Base-by-base conservation (phyloP, 2,888 invertebrate genomes). In the Chorisops tibialis region DNA sequence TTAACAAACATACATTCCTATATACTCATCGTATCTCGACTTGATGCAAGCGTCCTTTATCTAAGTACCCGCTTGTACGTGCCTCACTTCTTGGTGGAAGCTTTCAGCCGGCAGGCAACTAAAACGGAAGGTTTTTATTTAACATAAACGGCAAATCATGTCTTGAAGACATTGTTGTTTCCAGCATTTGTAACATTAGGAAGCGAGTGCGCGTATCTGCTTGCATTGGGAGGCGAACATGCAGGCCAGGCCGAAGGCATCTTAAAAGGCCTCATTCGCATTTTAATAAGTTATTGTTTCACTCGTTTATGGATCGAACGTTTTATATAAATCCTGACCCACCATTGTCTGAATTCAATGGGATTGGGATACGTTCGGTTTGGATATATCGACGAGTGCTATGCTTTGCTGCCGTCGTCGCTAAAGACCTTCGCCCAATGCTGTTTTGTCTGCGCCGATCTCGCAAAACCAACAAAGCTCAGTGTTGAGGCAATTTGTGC, bases 231-330 rank as follows among this genome's bases (percentile, higher is more conserved):
- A 30, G 7, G 48, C n/a, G 14, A 21, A 21, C 24, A n/a, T 22
- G 30, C 24, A n/a, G 30, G 16, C 30, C 30, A 2, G 16, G 6
- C 45, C n/a, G 12, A 56, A 43, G 56, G 45, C 45, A 30, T 21
- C 56, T 56, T 30, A 59, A 59, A 45, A 22, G 47, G 59, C 47
- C 43, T 39, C 39, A 52, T 60, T 41, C 59, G 63, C 39, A 39
- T 60, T 63, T 59, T 60, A 54, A 63, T 59, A 54, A 54, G 52
- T 52, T 39, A 59, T 59, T 60, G 59, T 60, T 56, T 24, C 12
- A 37, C 7, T 41, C 59, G 16, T 61, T 61, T 61, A 61, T 49
- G 49, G 49, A 52, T 41, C 35, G 54, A 30, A 7, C 18, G 43
- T 54, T 14, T 41, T 37, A 11, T 56, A 56, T 56, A 56, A 56